A percentile compares a stretch with the other conserved stretches of the same genome.
phyloP scores from a whole-genome alignment of 2,888 invertebrate species.

The Cerceris rybyensis region DNA sequence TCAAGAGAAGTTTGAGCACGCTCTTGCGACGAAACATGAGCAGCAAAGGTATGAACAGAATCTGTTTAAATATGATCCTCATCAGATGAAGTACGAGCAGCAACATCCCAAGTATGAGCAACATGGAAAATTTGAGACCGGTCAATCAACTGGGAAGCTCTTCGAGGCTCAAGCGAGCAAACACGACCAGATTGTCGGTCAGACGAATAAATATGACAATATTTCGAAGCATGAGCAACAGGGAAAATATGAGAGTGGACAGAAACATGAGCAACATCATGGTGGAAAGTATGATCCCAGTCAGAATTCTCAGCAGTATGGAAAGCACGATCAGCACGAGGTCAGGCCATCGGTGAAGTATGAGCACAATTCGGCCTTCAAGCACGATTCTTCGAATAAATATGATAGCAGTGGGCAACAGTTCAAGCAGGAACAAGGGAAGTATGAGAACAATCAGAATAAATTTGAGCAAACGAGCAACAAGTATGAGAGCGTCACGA shows the following conservation, averaged over 20 bases:
- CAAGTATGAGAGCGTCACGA: conserved; percentile 65
- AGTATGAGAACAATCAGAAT: conserved; percentile 59
- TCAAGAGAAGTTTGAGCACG: conserved; percentile 72
- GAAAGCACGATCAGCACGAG: conserved; percentile 71
- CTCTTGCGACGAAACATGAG: conserved; percentile 61
- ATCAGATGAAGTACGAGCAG: conserved; percentile 61
- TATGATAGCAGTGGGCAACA: conserved; percentile 50
- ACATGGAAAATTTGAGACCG: conserved; percentile 58
- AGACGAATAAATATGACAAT: conserved; percentile 64
- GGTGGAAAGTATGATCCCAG: conserved; percentile 46
- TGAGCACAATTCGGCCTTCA: conserved; percentile 65
- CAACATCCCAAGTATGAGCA: conserved; percentile 66
- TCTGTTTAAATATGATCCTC: conserved; percentile 68
- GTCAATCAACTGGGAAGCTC: conserved; percentile 57
- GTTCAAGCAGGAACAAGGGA: conserved; percentile 66
- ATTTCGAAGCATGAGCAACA: conserved; percentile 67
- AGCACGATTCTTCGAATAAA: conserved; percentile 62
- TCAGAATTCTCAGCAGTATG: conserved; percentile 65
- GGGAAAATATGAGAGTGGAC: conserved; percentile 57
- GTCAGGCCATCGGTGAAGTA: conserved; percentile 62
- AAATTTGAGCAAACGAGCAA: conserved; percentile 38
- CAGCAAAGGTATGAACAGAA: conserved; percentile 72
- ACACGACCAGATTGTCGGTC: conserved; percentile 64
- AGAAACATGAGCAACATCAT: conserved; percentile 64
- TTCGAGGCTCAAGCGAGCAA: conserved; percentile 67